A percentile compares a stretch with the other conserved stretches of the same genome.
phyloP scores from a whole-genome alignment of 2,113 vertebrate genomes.

The Cephalopholis sonnerati region DNA sequence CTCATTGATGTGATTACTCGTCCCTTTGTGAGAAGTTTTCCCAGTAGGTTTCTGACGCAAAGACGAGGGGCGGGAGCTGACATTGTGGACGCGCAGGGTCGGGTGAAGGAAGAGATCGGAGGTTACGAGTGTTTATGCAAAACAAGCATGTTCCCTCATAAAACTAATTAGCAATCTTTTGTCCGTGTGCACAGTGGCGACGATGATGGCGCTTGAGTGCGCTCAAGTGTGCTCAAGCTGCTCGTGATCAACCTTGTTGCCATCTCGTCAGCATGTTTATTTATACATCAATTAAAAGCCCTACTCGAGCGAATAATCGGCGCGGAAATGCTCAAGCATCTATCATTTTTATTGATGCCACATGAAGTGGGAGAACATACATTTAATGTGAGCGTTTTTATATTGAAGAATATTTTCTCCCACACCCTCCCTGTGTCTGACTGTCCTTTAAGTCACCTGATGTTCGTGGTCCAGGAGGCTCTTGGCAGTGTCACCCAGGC shows the following conservation, averaged over 20 bases:
- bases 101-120: conserved; percentile 13
- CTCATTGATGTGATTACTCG: conserved; percentile 34
- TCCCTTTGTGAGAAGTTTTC: conserved; percentile 16
- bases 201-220: conserved; percentile 32
- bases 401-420: not conserved
- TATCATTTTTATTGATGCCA: conserved; percentile 37
- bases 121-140: conserved; percentile 60
- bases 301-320: conserved; percentile 51
- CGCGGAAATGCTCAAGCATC: conserved; percentile 21
- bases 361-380: conserved; percentile 25
- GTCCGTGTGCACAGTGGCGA: conserved; percentile 25
- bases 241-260: conserved; percentile 59
- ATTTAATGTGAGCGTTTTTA: conserved; percentile 28
- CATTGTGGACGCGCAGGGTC: not conserved
- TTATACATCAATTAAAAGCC: conserved; percentile 69
- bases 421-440: conserved; percentile 3
- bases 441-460: not conserved
- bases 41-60: not conserved
- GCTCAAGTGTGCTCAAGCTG: conserved; percentile 54
- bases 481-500: conserved; percentile 20
- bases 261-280: conserved; percentile 60
- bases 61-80: conserved; percentile 6
- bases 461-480: conserved; percentile 7
- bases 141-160: conserved; percentile 51
- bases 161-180: conserved; percentile 68